Conservation (phyloP, 2,797 vertebrate species). For the Liasis olivaceus region DNA sequence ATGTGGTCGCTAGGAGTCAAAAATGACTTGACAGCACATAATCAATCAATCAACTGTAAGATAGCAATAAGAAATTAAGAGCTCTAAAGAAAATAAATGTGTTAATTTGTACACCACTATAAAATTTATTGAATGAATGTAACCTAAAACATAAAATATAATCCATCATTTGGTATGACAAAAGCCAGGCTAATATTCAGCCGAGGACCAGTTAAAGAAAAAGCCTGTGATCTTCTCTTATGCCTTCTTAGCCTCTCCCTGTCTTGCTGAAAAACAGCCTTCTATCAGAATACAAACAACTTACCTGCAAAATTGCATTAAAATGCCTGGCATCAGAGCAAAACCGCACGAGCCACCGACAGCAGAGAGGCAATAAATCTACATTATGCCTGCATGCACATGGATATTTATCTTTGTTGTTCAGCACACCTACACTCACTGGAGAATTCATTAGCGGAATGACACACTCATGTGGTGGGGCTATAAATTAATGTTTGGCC, state of each 20-base stretch:
- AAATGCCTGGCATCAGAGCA: constrained; percentile 50
- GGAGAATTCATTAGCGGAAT: constrained; percentile 66
- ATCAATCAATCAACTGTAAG: no score
- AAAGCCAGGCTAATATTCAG: neutral
- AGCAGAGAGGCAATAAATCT: constrained; percentile 59
- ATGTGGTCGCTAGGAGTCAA: no score
- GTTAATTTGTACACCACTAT: neutral
- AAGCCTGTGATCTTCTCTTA: constrained; percentile 34
- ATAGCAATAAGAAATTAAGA: neutral
- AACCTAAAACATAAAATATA: neutral
- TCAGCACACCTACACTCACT: constrained; percentile 58
- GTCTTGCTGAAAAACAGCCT: constrained; percentile 24
- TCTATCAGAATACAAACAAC: constrained; percentile 38
- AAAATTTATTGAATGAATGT: neutral
- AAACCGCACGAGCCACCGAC: constrained; percentile 45
- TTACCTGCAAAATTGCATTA: constrained; percentile 49
- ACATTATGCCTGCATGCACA: constrained; percentile 45
- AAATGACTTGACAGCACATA: no score
- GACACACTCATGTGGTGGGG: constrained; percentile 30
- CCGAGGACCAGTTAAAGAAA: constrained; percentile 11
- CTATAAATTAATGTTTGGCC: constrained; percentile 64
- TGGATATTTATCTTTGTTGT: constrained; percentile 65
- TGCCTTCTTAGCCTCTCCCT: constrained; percentile 35
- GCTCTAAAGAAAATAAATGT: neutral
- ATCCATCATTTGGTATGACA: neutral